phyloP scores from a whole-genome alignment of 2,797 vertebrate species.

The Sebastes itinus region DNA sequence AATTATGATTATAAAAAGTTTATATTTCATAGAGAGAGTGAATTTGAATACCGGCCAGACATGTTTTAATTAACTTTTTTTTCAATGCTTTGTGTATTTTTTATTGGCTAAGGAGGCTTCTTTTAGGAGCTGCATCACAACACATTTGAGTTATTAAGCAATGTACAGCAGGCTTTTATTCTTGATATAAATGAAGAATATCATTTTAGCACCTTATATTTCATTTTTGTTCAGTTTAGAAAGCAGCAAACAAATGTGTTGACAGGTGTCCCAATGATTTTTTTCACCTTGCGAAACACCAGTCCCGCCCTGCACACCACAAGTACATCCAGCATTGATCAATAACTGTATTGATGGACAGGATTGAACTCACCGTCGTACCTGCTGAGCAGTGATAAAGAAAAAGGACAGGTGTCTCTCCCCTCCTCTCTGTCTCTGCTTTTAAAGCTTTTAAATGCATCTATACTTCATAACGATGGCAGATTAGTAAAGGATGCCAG shows the following conservation, averaged over 20 bases:
- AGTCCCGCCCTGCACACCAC: neutral
- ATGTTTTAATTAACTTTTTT: neutral
- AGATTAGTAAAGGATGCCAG: neutral
- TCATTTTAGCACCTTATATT: neutral
- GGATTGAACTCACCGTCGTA: neutral
- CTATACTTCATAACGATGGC: neutral
- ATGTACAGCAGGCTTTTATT: neutral
- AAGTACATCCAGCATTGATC: slow-evolving; percentile 1
- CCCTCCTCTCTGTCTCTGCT: neutral
- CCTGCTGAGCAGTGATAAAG: slow-evolving; percentile 1
- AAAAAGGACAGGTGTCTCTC: neutral
- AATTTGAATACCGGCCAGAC: slow-evolving; percentile 9
- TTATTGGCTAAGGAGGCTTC: neutral
- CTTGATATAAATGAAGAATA: neutral
- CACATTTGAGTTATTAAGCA: neutral
- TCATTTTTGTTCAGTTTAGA: neutral
- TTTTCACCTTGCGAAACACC: neutral
- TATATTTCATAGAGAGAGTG: neutral
- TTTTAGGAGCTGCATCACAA: neutral
- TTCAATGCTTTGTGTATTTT: neutral
- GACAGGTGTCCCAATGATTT: neutral
- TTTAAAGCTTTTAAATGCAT: neutral
- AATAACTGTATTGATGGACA: slow-evolving; percentile 5
- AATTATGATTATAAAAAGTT: neutral
- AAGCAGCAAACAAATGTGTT: neutral